Percentiles rank a stretch among this genome's conserved stretches.
Evolutionary conservation across 2,113 vertebrate species (phyloP).

Genomic region (Morone saxatilis): DNA sequence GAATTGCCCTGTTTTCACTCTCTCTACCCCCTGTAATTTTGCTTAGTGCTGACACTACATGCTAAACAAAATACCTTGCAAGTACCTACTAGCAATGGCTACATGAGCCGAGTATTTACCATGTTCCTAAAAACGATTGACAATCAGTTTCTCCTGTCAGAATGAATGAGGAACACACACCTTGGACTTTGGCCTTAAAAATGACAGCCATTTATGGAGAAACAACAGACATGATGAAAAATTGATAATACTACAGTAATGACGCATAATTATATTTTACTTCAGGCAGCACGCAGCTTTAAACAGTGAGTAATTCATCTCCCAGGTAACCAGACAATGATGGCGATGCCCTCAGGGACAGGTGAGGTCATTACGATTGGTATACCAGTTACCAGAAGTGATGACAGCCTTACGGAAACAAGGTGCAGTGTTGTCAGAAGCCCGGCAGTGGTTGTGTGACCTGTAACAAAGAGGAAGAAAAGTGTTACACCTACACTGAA

Average conservation of each 20-base stretch:
- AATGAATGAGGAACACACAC: conserved; percentile 19
- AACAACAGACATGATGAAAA: conserved; percentile 16
- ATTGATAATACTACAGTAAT: conserved; percentile 21
- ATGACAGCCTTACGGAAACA: not conserved
- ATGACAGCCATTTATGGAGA: not conserved
- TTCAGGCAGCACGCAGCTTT: not conserved
- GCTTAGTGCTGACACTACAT: not conserved
- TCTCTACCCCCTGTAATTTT: not conserved
- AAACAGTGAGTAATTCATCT: conserved; percentile 45
- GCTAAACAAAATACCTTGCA: not conserved
- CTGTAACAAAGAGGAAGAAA: not conserved
- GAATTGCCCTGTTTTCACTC: not conserved
- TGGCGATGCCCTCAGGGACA: not conserved
- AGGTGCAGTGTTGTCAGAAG: conserved; percentile 10
- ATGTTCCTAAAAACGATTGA: not conserved
- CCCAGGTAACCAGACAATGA: conserved; percentile 21
- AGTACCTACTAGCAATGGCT: not conserved
- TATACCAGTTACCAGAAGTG: conserved; percentile 7
- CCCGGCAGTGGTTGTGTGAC: not conserved
- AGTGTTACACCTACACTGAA: not conserved
- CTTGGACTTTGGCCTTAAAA: conserved; percentile 29
- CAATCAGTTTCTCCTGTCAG: conserved; percentile 7
- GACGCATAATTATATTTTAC: conserved; percentile 35
- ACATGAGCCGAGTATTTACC: not conserved
- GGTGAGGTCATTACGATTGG: conserved; percentile 26